A percentile compares a stretch with the other conserved stretches of the same genome.
phyloP scores from a whole-genome alignment of 2,797 vertebrate genomes.

The Gymnoscopelus braueri region DNA sequence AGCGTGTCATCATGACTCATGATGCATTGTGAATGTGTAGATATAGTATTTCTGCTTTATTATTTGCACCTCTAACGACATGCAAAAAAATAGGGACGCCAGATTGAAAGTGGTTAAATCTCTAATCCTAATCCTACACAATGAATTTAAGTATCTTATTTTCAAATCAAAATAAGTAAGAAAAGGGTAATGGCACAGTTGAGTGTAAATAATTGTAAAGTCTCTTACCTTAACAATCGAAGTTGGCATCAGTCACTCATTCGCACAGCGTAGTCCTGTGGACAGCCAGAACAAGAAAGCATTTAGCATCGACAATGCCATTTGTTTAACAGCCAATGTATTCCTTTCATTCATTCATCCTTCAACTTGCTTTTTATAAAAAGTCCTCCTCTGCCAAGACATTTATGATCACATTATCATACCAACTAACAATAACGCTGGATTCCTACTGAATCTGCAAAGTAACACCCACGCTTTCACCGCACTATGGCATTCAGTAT shows the following conservation, averaged over 20 bases:
- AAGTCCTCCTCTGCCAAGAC: too few species aligned
- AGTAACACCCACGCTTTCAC: neutral
- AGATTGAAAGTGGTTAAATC: slow-evolving; percentile 2
- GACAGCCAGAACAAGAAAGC: slow-evolving; percentile 30
- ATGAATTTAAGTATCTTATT: slow-evolving; percentile 24
- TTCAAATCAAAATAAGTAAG: slow-evolving; percentile 6
- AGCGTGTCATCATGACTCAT: too few species aligned
- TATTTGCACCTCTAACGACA: too few species aligned
- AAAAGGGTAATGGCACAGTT: slow-evolving; percentile 7
- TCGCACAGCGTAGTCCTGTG: slow-evolving; percentile 74
- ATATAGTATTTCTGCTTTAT: too few species aligned
- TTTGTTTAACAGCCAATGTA: neutral
- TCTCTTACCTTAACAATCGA: slow-evolving; percentile 77
- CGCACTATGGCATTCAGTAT: neutral
- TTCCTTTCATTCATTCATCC: too few species aligned
- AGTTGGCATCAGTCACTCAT: slow-evolving; percentile 83
- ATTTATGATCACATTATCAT: neutral
- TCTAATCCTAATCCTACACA: slow-evolving; percentile 34
- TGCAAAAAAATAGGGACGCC: too few species aligned
- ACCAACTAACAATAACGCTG: neutral
- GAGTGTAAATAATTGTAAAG: neutral
- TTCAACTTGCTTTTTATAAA: too few species aligned
- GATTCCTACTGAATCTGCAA: too few species aligned
- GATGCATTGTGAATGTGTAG: too few species aligned
- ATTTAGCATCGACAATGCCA: neutral